These are phyloP conservation scores for Eolophus roseicapilla DNA, from an alignment of 2,113 vertebrate species.

Conservation along the genomic window DNA sequence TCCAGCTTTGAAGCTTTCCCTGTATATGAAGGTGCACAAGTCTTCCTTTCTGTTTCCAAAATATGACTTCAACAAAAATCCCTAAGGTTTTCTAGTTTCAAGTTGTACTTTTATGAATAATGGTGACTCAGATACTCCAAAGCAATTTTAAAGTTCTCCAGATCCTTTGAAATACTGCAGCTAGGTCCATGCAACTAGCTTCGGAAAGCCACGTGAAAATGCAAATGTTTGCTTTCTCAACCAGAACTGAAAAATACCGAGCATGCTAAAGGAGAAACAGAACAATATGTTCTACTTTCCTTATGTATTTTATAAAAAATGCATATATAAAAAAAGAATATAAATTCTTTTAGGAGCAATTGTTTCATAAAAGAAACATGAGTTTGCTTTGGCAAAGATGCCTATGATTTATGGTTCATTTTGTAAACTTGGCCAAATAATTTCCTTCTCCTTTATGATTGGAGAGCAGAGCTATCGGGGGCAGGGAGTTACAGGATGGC, in stretches of 20 bases:
- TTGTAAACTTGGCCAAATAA: slow-evolving; percentile 67
- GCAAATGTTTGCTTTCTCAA: slow-evolving; percentile 60
- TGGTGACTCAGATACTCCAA: neutral
- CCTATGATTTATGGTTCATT: slow-evolving; percentile 70
- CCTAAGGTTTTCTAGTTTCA: neutral
- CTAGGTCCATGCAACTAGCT: neutral
- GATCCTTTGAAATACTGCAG: neutral
- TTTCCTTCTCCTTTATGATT: slow-evolving; percentile 60
- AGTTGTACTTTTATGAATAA: neutral
- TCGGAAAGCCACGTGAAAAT: slow-evolving; percentile 40
- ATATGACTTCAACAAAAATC: neutral
- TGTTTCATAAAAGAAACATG: slow-evolving; percentile 75
- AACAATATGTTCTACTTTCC: slow-evolving; percentile 57
- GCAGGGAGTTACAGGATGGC: slow-evolving; percentile 53
- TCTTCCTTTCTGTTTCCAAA: neutral
- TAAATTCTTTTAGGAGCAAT: slow-evolving; percentile 68
- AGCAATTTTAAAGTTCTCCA: neutral
- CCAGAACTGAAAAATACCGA: slow-evolving; percentile 51
- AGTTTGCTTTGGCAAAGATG: slow-evolving; percentile 67
- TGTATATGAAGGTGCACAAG: neutral
- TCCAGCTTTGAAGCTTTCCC: neutral
- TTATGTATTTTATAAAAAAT: slow-evolving; percentile 60
- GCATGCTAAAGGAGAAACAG: slow-evolving; percentile 48
- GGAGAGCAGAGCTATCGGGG: slow-evolving; percentile 33
- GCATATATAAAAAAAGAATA: slow-evolving; percentile 64